Evolutionary conservation across 2,113 vertebrate species (phyloP), one percentile per base, ranked within the genome.

Genomic region (Lophochroa leadbeateri): DNA sequence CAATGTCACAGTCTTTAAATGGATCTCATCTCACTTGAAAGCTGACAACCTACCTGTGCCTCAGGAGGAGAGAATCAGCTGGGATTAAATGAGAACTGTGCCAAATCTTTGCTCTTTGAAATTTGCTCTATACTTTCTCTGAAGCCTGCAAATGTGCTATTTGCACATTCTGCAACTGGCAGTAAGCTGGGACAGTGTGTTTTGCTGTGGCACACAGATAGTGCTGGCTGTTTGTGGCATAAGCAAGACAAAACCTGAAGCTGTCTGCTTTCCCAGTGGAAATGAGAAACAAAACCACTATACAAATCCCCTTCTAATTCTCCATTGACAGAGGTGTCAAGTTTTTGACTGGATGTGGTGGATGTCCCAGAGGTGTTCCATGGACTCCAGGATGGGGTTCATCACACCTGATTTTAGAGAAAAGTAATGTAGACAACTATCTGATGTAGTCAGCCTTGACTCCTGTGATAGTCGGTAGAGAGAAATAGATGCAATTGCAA

Each of bases 1-100:
- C 83, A 84, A 17, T 94, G 80, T 82, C 67, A 86, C 52, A 91
- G 78, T 70, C 57, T 97, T 97, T 96, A 97, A 96, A 95, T 92
- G 84, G 84, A 50, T 91, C 95, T 97, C 69, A 91, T 78, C 47
- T 60, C 49, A 39, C 71, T 94, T 96, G 91, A 91, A 72, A 52
- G 69, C 82, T 97, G 88, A 86, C 78, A 96, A 63, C 65, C 9
- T 92, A 85, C 95, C 70, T 94, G 86, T 53, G 74, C 49, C 81
- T 91, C 64, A 55, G 61, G 88, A 86, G 88, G 10, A 83, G n/a
- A 65, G 12, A 86, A 67, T 41, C 72, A 72, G 1, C 58, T 82
- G 53, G 70, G 70, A 76, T 58, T 53, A 94, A 91, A 94, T 58
- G 28, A 89, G 61, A 80, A 85, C 24, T 46, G 44, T 87, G 74